phyloP scores from a whole-genome alignment of 2,797 vertebrate genomes.

The Odontamblyopus rebecca region DNA sequence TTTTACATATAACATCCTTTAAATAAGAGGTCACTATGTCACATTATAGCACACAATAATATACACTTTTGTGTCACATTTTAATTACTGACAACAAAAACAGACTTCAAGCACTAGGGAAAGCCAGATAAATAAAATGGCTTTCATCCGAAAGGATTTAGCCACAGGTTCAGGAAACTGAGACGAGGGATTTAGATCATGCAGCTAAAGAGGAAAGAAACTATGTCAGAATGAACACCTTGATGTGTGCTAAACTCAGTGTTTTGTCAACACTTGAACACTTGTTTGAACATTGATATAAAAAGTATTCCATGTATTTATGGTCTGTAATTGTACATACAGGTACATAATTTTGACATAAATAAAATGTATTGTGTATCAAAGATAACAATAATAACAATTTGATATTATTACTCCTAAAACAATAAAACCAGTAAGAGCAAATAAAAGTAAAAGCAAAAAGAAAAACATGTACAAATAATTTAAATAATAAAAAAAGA shows the following conservation, averaged over 20 bases:
- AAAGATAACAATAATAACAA: neutral
- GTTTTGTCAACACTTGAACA: neutral
- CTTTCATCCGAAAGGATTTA: slow-evolving; percentile 43
- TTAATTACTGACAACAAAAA: neutral
- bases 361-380: neutral
- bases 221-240: slow-evolving; percentile 8
- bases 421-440: too few species aligned
- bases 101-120: neutral
- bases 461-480: too few species aligned
- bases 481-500: too few species aligned
- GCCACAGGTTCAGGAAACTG: slow-evolving; percentile 29
- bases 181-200: slow-evolving; percentile 43
- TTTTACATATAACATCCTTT: slow-evolving; percentile 18
- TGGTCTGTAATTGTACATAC: neutral
- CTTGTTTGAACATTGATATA: neutral
- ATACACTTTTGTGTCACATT: neutral
- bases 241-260: neutral
- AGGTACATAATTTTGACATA: neutral
- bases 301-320: neutral
- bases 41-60: neutral
- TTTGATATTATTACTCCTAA: too few species aligned
- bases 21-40: slow-evolving; percentile 6
- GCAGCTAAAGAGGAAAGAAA: slow-evolving; percentile 25
- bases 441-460: too few species aligned
- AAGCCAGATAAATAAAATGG: neutral